Percentiles rank a stretch among this genome's conserved stretches.
These are phyloP conservation scores for Phrynocephalus versicolor DNA, from an alignment of 2,113 vertebrate genomes.

Conservation along the genomic window DNA sequence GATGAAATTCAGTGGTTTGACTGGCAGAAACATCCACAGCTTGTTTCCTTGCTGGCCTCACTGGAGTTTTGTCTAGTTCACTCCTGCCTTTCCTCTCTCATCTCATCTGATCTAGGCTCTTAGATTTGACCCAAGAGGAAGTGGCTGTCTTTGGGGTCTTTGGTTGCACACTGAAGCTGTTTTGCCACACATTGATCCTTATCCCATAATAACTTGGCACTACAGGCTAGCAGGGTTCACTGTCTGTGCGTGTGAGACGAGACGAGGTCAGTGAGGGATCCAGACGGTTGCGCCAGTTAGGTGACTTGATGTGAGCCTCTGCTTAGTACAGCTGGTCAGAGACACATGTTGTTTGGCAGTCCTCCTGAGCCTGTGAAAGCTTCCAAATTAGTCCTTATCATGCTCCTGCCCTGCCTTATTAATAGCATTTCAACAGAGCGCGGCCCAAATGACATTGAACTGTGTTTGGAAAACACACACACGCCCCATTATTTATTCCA, in stretches of 20 bases:
- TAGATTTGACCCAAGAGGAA: not conserved
- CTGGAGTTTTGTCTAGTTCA: not conserved
- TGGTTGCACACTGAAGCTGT: not conserved
- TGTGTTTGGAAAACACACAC: too few species aligned
- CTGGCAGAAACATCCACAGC: not conserved
- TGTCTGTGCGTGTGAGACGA: not conserved
- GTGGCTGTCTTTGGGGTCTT: not conserved
- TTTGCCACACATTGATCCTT: not conserved
- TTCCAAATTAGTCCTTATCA: not conserved
- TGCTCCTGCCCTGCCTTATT: not conserved
- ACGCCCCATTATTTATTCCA: too few species aligned
- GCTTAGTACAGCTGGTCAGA: not conserved
- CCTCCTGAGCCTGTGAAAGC: not conserved
- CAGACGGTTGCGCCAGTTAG: not conserved
- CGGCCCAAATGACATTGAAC: too few species aligned
- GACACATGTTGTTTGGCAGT: not conserved
- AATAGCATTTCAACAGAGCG: not conserved
- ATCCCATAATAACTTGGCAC: not conserved
- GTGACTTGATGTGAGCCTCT: not conserved
- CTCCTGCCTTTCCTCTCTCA: constrained; percentile 38
- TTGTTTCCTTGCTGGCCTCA: not conserved
- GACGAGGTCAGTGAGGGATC: not conserved
- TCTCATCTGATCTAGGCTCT: constrained; percentile 27
- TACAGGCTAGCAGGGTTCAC: not conserved
- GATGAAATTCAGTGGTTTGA: constrained; percentile 28